Evolutionary conservation across 2,797 vertebrate genomes (phyloP).

Genomic region (Clarias laeviceps): DNA sequence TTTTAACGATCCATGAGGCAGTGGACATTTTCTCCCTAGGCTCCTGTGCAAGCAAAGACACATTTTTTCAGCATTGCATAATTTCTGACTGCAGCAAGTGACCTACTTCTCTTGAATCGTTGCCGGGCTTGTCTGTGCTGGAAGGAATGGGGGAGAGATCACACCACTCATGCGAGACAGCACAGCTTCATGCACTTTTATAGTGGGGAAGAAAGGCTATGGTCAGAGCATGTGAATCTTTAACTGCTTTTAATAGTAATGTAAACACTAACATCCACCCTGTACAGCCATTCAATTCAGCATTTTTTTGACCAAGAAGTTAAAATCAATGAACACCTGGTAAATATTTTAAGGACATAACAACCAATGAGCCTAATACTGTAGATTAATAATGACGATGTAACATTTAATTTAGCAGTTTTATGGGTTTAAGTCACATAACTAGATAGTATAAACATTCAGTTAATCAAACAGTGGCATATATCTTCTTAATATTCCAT

Average conservation of each 20-base stretch:
- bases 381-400: background rate
- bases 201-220: conserved; percentile 23
- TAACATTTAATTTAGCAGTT: background rate
- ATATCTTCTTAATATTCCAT: background rate
- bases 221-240: conserved; percentile 20
- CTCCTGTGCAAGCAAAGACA: conserved; percentile 45
- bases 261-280: background rate
- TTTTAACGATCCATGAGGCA: conserved; percentile 39
- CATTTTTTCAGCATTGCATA: conserved; percentile 58
- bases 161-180: conserved; percentile 31
- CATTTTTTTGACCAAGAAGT: background rate
- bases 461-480: background rate
- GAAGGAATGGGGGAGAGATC: conserved; percentile 28
- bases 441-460: background rate
- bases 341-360: background rate
- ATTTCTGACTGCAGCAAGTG: conserved; percentile 53
- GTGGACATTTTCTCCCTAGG: conserved; percentile 40
- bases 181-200: conserved; percentile 36
- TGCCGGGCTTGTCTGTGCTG: conserved; percentile 39
- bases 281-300: background rate
- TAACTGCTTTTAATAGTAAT: conserved; percentile 12
- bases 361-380: background rate
- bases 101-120: conserved; percentile 56
- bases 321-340: background rate
- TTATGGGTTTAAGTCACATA: background rate